Base-by-base conservation (phyloP, 2,113 vertebrate genomes). In the Megaceryle torquata region DNA sequence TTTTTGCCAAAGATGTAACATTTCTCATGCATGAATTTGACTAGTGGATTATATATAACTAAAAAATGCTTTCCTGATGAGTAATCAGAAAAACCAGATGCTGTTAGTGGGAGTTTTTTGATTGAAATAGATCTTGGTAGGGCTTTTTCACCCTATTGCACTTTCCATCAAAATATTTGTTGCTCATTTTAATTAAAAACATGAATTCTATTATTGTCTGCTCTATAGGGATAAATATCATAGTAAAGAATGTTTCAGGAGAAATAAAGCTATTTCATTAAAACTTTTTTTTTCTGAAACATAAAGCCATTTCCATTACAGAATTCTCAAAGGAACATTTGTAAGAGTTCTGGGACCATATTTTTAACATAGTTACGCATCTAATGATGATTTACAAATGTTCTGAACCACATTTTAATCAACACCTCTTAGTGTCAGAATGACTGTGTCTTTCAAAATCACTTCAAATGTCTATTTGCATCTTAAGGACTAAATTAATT, bases 161-260 rank as follows among this genome's bases (percentile, higher is more conserved):
- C 35, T 92, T 94, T 71, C 56, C 46, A 56, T 89, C 77, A 87
- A 70, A 86, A 71, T 68, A 9, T 72, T 92, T 80, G 54, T 54
- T 83, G 31, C 22, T 94, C 9, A 35, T 64, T 87, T 86, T 77
- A 92, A 87, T 91, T 93, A 93, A 87, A 93, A 87, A 21, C 51
- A 74, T 54, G 39, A 61, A 54, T 78, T 65, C 46, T 68, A 0
- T 61, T 86, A 20, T 82, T 93, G 91, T 75, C 69, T 91, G 65
- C 43, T 26, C 56, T 75, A 2, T 15, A 21, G 43, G 54, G 69
- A 63, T 67, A 61, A 86, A 54, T 63, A 67, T n/a, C 87, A 71
- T 17, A 43, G 65, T 68, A 67, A 63, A 87, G 48, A 93, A 48
- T 33, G 50, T 51, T 37, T 72, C 37, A 82, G 82, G 44, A 91